A percentile compares a stretch with the other conserved stretches of the same genome.
These are phyloP conservation scores for Epiblema foenella DNA, from an alignment of 2,888 invertebrate species.

Conservation along the genomic window DNA sequence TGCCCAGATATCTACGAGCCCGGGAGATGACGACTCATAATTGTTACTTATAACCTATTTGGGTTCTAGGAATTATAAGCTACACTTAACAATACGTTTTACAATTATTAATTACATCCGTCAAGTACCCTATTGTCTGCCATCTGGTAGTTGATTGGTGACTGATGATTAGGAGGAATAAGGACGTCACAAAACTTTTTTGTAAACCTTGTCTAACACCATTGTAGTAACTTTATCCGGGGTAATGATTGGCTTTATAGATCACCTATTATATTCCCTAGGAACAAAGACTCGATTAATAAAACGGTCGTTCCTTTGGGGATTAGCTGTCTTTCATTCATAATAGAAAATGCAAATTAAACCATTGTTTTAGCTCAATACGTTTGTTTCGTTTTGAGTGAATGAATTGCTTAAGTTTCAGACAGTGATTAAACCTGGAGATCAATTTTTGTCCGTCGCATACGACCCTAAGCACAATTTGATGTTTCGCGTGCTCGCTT, in stretches of 20 bases:
- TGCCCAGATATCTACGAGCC: too few species aligned
- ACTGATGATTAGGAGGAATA: neutral
- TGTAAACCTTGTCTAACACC: slow-evolving; percentile 7
- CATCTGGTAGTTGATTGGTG: too few species aligned
- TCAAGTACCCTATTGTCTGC: too few species aligned
- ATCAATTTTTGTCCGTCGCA: neutral
- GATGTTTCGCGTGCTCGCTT: neutral
- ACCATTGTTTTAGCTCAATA: slow-evolving; percentile 49
- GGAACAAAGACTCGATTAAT: slow-evolving; percentile 41
- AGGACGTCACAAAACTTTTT: slow-evolving; percentile 3
- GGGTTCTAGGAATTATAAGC: too few species aligned
- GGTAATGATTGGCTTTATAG: slow-evolving; percentile 26
- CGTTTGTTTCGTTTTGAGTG: slow-evolving; percentile 52
- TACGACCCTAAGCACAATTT: too few species aligned
- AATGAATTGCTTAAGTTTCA: slow-evolving; percentile 45
- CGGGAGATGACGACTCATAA: too few species aligned
- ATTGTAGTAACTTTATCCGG: slow-evolving; percentile 8
- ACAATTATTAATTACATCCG: too few species aligned
- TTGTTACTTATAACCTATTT: too few species aligned
- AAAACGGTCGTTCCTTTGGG: slow-evolving; percentile 48
- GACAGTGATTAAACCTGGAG: slow-evolving; percentile 32
- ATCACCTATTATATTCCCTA: slow-evolving; percentile 27
- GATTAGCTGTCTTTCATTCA: slow-evolving; percentile 53
- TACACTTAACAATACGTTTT: too few species aligned
- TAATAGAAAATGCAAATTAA: slow-evolving; percentile 57